These are phyloP conservation scores for Leptinotarsa undecemlineata DNA, from an alignment of 1,140 invertebrate genomes.

Conservation along the genomic window DNA sequence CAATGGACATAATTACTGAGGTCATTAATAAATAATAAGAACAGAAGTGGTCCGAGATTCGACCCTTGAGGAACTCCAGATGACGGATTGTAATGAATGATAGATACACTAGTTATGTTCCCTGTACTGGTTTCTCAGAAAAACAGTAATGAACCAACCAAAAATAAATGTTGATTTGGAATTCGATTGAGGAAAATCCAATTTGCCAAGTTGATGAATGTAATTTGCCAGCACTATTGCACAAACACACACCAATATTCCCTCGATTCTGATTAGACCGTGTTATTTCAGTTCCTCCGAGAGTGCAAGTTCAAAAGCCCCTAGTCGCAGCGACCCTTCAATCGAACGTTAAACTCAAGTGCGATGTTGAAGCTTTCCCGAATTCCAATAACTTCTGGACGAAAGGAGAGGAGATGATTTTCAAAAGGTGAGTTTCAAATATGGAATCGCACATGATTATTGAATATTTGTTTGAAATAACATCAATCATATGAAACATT, in stretches of 20 bases:
- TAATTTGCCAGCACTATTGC: background rate
- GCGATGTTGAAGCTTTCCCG: constrained; percentile 60
- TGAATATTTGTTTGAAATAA: no score
- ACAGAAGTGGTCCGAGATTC: no score
- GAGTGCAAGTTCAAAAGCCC: constrained; percentile 57
- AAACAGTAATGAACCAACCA: no score
- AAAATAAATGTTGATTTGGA: no score
- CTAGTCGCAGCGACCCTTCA: constrained; percentile 59
- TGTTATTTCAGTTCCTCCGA: constrained; percentile 57
- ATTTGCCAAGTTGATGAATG: constrained; percentile 1
- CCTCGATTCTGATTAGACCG: background rate
- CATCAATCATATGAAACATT: no score
- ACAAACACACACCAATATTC: background rate
- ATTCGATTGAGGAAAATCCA: background rate
- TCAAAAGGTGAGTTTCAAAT: constrained; percentile 53
- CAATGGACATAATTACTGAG: no score
- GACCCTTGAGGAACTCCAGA: no score
- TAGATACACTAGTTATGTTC: no score
- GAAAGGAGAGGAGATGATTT: constrained; percentile 60
- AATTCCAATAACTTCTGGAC: constrained; percentile 60
- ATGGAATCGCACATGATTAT: no score
- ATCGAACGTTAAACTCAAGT: constrained; percentile 58
- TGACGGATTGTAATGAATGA: no score
- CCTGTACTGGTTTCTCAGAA: no score
- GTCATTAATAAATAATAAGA: no score